Conservation (phyloP, 2,113 vertebrate species). For the Neoarius graeffei region DNA sequence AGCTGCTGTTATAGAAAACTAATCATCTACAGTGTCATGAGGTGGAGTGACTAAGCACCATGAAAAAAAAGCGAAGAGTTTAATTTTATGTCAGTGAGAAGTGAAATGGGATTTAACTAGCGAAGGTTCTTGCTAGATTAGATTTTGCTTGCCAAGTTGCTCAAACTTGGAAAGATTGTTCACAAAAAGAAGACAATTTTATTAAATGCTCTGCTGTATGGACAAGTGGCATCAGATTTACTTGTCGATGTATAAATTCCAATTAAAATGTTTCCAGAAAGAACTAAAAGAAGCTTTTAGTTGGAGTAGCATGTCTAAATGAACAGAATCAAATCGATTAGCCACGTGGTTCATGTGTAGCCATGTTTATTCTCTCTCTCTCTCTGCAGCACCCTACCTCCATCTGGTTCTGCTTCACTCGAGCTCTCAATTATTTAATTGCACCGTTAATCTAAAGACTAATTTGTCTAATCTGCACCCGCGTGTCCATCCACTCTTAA, state of each 20-base stretch:
- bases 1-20: no score
- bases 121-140: not conserved
- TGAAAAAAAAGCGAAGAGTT: not conserved
- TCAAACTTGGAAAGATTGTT: not conserved
- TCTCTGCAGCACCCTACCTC: not conserved
- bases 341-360: not conserved
- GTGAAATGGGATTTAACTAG: no score
- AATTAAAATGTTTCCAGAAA: not conserved
- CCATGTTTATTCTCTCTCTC: not conserved
- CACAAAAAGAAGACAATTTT: not conserved
- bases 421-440: slow-evolving; percentile 65
- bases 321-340: slow-evolving; percentile 3
- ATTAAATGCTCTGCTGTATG: not conserved
- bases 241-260: not conserved
- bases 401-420: slow-evolving; percentile 30
- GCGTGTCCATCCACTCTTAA: slow-evolving; percentile 49
- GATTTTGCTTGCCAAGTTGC: not conserved
- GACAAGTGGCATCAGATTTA: not conserved
- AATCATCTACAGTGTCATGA: not conserved
- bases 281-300: not conserved
- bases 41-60: not conserved
- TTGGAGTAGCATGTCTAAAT: not conserved
- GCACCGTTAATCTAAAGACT: slow-evolving; percentile 65
- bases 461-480: slow-evolving; percentile 66
- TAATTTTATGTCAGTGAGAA: not conserved